These are phyloP conservation scores for Eunapius fragilis DNA, from an alignment of 37 sponge, comb jelly and placozoan species.

Conservation along the genomic window DNA sequence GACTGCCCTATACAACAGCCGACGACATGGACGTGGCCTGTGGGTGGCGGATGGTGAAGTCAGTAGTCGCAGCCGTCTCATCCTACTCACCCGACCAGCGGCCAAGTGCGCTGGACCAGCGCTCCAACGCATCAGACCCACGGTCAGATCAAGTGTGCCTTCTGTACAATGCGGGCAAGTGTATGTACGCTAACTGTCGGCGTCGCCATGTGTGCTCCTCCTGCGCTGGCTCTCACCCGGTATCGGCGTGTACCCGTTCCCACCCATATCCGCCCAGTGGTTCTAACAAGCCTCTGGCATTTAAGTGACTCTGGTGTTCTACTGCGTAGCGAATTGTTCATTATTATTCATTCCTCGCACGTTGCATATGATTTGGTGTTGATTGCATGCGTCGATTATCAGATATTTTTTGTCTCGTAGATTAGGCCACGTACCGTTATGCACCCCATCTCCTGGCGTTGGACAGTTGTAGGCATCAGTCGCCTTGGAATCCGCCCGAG, in stretches of 20 bases:
- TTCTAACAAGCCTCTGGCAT: background rate
- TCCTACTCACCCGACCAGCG: background rate
- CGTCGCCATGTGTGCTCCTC: background rate
- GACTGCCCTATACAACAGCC: background rate
- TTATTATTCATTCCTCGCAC: background rate
- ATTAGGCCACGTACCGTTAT: background rate
- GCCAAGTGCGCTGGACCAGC: background rate
- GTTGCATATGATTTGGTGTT: background rate
- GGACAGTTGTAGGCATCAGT: no score
- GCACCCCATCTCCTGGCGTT: background rate
- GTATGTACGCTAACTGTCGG: background rate
- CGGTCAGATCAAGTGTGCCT: constrained; percentile 3
- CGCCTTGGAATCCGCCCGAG: no score
- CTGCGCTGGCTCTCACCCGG: constrained; percentile 5
- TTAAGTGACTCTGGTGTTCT: background rate
- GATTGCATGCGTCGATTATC: background rate
- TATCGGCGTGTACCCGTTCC: background rate
- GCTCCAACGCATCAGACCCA: background rate
- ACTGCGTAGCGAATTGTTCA: background rate
- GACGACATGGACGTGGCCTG: background rate
- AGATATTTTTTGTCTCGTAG: background rate
- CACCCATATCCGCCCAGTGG: background rate
- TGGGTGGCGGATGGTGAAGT: background rate
- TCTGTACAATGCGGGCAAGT: background rate
- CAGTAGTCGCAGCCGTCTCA: background rate